Percentiles rank a stretch among this genome's conserved stretches.
phyloP scores from a whole-genome alignment of 2,113 vertebrate genomes.

The Salvator merianae region DNA sequence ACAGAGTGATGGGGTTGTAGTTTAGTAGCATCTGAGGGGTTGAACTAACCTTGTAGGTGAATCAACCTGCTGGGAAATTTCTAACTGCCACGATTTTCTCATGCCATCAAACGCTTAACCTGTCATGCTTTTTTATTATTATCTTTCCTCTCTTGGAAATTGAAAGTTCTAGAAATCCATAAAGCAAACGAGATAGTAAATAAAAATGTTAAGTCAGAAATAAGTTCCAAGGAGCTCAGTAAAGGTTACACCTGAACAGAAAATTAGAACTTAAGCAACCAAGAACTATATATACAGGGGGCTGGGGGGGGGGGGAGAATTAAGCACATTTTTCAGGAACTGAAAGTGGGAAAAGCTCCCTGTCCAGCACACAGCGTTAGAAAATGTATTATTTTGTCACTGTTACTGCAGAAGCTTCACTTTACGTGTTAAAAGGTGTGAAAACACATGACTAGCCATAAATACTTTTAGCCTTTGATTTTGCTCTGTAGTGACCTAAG shows the following conservation, averaged over 20 bases:
- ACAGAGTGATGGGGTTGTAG: too few relatives aligned
- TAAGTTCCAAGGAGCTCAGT: neutral
- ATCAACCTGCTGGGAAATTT: neutral
- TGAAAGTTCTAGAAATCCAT: neutral
- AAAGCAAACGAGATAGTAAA: neutral
- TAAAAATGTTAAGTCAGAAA: neutral
- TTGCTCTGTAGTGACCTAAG: too few relatives aligned
- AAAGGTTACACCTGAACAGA: neutral
- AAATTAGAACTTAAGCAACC: neutral
- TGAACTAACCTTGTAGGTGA: neutral
- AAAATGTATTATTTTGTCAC: too few relatives aligned
- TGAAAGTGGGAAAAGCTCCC: too few relatives aligned
- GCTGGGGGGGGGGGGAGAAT: too few relatives aligned
- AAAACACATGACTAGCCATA: too few relatives aligned
- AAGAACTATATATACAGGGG: neutral
- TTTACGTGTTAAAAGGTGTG: too few relatives aligned
- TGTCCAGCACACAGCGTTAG: too few relatives aligned
- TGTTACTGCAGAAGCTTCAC: too few relatives aligned
- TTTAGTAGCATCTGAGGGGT: too few relatives aligned
- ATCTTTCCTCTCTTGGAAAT: neutral
- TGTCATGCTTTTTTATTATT: neutral
- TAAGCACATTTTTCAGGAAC: too few relatives aligned
- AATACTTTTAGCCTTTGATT: too few relatives aligned
- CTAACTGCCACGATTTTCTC: neutral
- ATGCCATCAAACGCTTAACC: neutral